A percentile compares a stretch with the other conserved stretches of the same genome.
These are phyloP conservation scores for Stenoptilia bipunctidactyla DNA, from an alignment of 2,888 invertebrate genomes.

Conservation along the genomic window DNA sequence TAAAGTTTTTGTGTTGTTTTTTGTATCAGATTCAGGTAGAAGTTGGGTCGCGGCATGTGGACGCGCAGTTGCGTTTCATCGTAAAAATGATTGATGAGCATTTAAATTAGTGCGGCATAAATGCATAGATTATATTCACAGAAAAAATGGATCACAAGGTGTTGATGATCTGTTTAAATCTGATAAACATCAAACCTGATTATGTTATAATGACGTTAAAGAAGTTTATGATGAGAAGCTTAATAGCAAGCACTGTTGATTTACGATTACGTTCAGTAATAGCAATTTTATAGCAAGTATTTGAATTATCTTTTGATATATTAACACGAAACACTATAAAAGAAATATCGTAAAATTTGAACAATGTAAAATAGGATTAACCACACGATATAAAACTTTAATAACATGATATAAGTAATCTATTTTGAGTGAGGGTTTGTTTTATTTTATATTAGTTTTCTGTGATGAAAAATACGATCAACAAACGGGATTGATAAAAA, in stretches of 20 bases:
- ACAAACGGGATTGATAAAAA: no score
- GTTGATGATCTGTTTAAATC: constrained; percentile 38
- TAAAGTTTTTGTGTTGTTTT: constrained; percentile 42
- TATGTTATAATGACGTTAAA: constrained; percentile 10
- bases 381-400: no score
- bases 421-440: no score
- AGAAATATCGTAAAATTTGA: no score
- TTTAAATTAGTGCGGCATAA: constrained; percentile 44
- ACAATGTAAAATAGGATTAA: no score
- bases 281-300: no score
- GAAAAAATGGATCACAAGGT: constrained; percentile 31
- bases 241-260: background rate
- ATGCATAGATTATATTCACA: constrained; percentile 31
- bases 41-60: constrained; percentile 36
- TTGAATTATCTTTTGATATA: no score
- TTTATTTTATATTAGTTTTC: no score
- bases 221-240: background rate
- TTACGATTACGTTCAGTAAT: no score
- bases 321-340: no score
- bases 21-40: constrained; percentile 40
- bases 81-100: constrained; percentile 51
- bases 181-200: constrained; percentile 24
- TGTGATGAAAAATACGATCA: no score
- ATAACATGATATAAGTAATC: no score
- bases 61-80: constrained; percentile 42